A percentile compares a stretch with the other conserved stretches of the same genome.
Conservation (phyloP, 64 coral and sea anemone species). For the Acropora tenuis region DNA sequence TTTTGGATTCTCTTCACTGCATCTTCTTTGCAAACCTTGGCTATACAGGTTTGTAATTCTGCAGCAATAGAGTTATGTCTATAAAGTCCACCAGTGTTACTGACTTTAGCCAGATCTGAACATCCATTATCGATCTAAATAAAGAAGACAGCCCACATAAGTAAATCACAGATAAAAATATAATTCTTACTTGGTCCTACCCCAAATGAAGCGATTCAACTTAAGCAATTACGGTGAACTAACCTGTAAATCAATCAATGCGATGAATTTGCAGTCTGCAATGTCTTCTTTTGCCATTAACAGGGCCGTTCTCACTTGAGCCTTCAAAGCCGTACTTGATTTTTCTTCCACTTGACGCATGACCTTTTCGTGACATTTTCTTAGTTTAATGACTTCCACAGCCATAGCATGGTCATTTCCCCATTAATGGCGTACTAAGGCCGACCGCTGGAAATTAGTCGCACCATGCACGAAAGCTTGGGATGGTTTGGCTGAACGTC, state of each 20-base stretch:
- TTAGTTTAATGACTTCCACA: neutral
- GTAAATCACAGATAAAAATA: neutral
- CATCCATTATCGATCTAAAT: constrained; percentile 20
- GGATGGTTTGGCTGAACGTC: too few relatives aligned
- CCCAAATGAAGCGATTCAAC: neutral
- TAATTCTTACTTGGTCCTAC: neutral
- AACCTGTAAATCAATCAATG: constrained; percentile 53
- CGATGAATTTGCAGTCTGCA: constrained; percentile 14
- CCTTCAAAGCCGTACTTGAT: constrained; percentile 23
- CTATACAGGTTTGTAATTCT: constrained; percentile 6
- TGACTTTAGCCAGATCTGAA: constrained; percentile 21
- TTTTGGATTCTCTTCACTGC: constrained; percentile 11
- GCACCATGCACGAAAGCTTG: neutral
- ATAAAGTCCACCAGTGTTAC: constrained; percentile 13
- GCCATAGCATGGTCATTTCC: constrained; percentile 21
- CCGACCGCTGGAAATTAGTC: constrained; percentile 14
- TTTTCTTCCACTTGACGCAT: constrained; percentile 6
- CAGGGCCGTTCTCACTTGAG: constrained; percentile 19
- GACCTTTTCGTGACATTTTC: constrained; percentile 7
- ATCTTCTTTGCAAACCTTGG: neutral
- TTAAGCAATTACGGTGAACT: constrained; percentile 1
- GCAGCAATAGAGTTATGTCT: constrained; percentile 31
- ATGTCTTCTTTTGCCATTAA: constrained; percentile 15
- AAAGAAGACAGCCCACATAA: constrained; percentile 4
- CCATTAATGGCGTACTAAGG: constrained; percentile 8